Conservation (phyloP, 2,888 invertebrate genomes). For the Conistra vaccinii region DNA sequence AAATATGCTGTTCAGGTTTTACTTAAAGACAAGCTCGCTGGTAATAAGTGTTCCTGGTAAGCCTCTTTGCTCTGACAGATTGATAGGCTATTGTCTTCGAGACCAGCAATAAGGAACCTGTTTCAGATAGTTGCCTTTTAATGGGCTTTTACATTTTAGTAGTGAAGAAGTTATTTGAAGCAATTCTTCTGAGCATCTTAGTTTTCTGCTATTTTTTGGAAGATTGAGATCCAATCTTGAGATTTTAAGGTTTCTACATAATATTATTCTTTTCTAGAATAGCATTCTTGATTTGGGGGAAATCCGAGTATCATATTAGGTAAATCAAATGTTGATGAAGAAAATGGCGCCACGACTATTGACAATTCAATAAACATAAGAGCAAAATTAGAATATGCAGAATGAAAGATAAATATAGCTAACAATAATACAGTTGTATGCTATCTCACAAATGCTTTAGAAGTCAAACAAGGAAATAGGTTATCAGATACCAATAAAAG, state of each 20-base stretch:
- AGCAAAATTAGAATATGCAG: slow-evolving; percentile 1
- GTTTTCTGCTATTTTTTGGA: background rate
- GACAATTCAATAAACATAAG: background rate
- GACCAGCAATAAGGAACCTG: slow-evolving; percentile 54
- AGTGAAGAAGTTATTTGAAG: slow-evolving; percentile 5
- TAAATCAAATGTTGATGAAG: background rate
- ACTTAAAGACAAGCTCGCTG: background rate
- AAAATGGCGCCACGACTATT: background rate
- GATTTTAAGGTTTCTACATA: background rate
- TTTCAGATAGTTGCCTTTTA: slow-evolving; percentile 45
- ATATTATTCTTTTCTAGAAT: background rate
- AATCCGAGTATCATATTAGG: no score
- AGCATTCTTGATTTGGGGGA: background rate
- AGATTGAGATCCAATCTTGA: background rate
- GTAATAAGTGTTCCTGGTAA: slow-evolving; percentile 36
- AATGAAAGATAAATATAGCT: slow-evolving; percentile 1
- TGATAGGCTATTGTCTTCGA: slow-evolving; percentile 58
- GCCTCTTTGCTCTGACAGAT: slow-evolving; percentile 32
- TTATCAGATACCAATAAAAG: slow-evolving; percentile 64
- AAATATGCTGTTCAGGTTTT: slow-evolving; percentile 9
- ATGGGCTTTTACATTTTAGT: slow-evolving; percentile 34
- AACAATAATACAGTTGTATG: slow-evolving; percentile 6
- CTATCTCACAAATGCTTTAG: slow-evolving; percentile 48
- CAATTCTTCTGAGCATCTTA: background rate
- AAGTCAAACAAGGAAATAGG: slow-evolving; percentile 54